Conservation (phyloP, 2,113 vertebrate species). For the Hystrix brachyura region DNA sequence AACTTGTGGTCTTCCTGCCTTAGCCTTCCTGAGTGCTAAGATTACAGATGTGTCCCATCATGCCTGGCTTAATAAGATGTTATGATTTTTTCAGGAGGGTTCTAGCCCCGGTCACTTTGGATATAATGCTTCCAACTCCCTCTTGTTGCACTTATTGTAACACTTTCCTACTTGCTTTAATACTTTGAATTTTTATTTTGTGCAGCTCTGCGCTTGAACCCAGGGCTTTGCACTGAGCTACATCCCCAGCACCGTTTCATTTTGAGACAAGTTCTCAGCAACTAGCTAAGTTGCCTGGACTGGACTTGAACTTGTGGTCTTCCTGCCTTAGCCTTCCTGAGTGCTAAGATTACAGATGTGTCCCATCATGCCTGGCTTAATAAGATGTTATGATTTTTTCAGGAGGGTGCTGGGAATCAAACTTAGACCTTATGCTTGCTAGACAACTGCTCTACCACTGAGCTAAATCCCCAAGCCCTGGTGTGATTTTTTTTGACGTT, state of each 20-base stretch:
- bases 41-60: too few species aligned
- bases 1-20: background rate
- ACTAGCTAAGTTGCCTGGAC: background rate
- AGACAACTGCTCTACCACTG: too few species aligned
- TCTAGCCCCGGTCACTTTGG: background rate
- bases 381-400: background rate
- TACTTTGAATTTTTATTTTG: background rate
- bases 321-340: background rate
- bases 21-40: background rate
- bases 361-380: background rate
- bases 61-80: background rate
- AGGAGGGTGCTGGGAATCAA: too few species aligned
- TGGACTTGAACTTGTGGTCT: background rate
- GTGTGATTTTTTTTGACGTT: background rate
- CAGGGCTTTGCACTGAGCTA: background rate
- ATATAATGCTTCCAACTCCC: background rate
- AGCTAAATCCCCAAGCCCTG: too few species aligned
- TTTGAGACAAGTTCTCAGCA: background rate
- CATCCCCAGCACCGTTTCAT: background rate
- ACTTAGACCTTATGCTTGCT: too few species aligned
- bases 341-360: background rate
- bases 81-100: too few species aligned
- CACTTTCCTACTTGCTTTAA: background rate
- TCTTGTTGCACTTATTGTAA: background rate
- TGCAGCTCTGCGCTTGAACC: background rate